Percentiles rank a stretch among this genome's conserved stretches.
Evolutionary conservation across 2,888 invertebrate genomes (phyloP).

Genomic region (Pasiphila rectangulata): DNA sequence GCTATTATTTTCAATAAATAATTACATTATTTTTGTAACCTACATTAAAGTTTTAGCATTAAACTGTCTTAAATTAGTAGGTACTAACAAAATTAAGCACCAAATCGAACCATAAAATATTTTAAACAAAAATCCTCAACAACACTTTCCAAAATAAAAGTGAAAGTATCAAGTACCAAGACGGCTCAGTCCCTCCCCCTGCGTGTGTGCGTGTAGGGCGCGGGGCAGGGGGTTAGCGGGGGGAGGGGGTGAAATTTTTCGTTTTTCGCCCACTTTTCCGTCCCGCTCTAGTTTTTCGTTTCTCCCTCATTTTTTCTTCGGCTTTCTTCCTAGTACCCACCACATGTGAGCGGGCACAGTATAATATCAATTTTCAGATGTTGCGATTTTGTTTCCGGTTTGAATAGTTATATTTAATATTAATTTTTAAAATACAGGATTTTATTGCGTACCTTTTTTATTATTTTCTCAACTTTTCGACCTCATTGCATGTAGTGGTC

Average conservation of each 20-base stretch:
- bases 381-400: constrained; percentile 59
- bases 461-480: too few species aligned
- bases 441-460: too few species aligned
- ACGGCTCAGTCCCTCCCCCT: constrained; percentile 30
- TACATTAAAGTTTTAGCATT: too few species aligned
- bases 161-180: constrained; percentile 58
- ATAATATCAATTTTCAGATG: constrained; percentile 42
- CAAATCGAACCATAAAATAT: neutral
- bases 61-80: too few species aligned
- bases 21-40: too few species aligned
- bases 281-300: constrained; percentile 80
- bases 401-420: constrained; percentile 15
- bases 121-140: neutral
- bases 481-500: too few species aligned
- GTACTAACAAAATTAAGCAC: too few species aligned
- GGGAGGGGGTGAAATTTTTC: constrained; percentile 75
- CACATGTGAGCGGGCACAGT: constrained; percentile 76
- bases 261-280: constrained; percentile 81
- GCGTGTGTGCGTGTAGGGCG: constrained; percentile 74
- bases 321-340: constrained; percentile 80
- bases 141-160: constrained; percentile 40
- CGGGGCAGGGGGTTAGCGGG: constrained; percentile 49
- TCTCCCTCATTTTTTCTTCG: constrained; percentile 80
- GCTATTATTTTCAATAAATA: too few species aligned
- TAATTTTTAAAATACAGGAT: neutral